These are phyloP conservation scores for Cephus nigrinus DNA, from an alignment of 2,888 invertebrate genomes.

Conservation along the genomic window DNA sequence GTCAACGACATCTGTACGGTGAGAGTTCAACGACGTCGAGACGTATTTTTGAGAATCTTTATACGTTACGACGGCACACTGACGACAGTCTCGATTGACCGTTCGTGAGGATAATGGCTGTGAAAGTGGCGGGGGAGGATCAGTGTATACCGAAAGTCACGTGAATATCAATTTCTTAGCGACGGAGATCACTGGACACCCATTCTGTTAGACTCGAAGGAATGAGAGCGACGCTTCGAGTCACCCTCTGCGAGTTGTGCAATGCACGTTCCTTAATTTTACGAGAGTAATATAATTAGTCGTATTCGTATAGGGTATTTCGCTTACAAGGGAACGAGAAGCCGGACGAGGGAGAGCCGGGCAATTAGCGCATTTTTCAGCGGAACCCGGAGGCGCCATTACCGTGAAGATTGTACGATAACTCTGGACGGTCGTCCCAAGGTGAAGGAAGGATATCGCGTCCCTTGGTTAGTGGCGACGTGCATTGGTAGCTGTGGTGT, in stretches of 20 bases:
- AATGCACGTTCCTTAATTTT: not conserved
- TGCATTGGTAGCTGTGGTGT: not conserved
- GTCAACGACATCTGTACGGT: not conserved
- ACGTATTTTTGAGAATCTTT: not conserved
- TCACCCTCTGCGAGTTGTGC: not conserved
- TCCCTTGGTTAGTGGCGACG: not conserved
- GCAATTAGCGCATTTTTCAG: conserved; percentile 26
- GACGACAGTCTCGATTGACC: not conserved
- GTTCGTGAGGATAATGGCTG: not conserved
- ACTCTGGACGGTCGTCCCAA: conserved; percentile 13
- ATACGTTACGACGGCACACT: not conserved
- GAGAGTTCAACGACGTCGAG: too few species aligned
- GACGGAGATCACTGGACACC: not conserved
- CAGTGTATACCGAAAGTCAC: not conserved
- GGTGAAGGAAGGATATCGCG: not conserved
- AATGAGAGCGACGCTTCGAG: not conserved
- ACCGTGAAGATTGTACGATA: conserved; percentile 59
- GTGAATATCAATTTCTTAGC: not conserved
- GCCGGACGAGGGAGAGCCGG: not conserved
- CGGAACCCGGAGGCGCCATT: conserved; percentile 42
- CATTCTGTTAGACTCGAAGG: not conserved
- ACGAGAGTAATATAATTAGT: conserved; percentile 42
- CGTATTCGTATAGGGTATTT: conserved; percentile 27
- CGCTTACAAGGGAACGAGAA: not conserved
- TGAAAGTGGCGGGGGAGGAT: not conserved